A percentile compares a stretch with the other conserved stretches of the same genome.
These are phyloP conservation scores for Cremastobaeus sp. DNA, from an alignment of 2,888 invertebrate genomes.

Conservation along the genomic window DNA sequence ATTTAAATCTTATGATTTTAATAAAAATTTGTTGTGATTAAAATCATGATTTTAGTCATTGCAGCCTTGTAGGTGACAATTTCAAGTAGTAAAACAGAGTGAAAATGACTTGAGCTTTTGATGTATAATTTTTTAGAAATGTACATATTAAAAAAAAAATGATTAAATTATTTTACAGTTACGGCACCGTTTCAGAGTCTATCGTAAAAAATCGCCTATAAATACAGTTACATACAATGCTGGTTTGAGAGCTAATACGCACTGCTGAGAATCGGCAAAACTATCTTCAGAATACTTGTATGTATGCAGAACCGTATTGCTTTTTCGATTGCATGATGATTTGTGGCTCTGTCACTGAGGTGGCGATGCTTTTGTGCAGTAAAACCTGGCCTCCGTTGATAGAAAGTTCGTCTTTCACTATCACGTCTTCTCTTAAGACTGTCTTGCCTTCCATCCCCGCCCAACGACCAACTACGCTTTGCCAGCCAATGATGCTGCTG, in stretches of 20 bases:
- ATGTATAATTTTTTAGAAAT: too few species aligned
- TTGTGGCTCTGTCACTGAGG: conserved; percentile 97
- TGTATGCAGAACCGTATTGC: too few species aligned
- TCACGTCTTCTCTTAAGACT: conserved; percentile 98
- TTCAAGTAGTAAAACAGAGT: too few species aligned
- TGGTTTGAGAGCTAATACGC: neutral
- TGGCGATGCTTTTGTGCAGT: conserved; percentile 96
- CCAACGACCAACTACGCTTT: conserved; percentile 96
- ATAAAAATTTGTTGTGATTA: too few species aligned
- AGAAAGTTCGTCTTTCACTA: conserved; percentile 98
- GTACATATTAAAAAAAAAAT: too few species aligned
- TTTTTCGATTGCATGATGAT: conserved; percentile 94
- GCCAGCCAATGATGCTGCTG: conserved; percentile 98
- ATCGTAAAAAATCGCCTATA: conserved; percentile 17
- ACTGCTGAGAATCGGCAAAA: conserved; percentile 13
- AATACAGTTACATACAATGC: conserved; percentile 38
- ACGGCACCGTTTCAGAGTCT: too few species aligned
- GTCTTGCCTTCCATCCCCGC: conserved; percentile 98
- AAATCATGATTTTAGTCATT: too few species aligned
- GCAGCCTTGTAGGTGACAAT: too few species aligned
- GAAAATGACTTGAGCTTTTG: too few species aligned
- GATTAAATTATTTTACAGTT: too few species aligned
- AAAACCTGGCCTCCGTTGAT: conserved; percentile 98
- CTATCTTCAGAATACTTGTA: too few species aligned
- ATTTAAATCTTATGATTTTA: too few species aligned